phyloP scores from a whole-genome alignment of 53 echinoderm and acorn worm species.

The Henricia sp. region DNA sequence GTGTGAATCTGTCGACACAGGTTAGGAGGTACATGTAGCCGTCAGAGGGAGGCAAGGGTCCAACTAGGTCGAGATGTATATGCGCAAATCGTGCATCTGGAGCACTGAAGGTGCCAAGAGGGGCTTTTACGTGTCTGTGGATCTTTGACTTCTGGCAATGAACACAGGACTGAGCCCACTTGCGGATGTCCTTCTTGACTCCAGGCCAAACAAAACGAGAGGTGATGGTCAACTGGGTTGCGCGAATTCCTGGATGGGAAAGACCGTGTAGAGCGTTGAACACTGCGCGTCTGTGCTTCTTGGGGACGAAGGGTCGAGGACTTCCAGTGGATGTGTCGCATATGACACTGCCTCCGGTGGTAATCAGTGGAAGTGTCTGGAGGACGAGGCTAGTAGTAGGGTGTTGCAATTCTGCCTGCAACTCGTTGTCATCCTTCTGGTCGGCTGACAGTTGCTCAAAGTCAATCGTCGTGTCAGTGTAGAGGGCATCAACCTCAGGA shows the following conservation, averaged over 20 bases:
- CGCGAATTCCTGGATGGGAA: conserved; percentile 49
- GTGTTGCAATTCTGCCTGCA: background rate
- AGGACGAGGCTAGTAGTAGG: conserved; percentile 12
- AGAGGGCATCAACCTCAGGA: conserved; percentile 17
- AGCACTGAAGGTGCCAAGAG: conserved; percentile 41
- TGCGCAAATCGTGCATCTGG: conserved; percentile 54
- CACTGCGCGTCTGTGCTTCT: background rate
- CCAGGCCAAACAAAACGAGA: conserved; percentile 56
- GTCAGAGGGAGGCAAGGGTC: conserved; percentile 47
- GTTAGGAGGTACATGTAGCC: background rate
- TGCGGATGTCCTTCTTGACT: conserved; percentile 32
- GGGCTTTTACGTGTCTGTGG: conserved; percentile 36
- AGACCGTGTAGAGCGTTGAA: conserved; percentile 54
- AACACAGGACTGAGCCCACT: conserved; percentile 48
- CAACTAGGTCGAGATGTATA: conserved; percentile 46
- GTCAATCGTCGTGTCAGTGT: background rate
- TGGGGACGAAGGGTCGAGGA: conserved; percentile 15
- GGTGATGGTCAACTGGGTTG: conserved; percentile 31
- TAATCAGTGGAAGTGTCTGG: conserved; percentile 8
- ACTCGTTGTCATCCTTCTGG: conserved; percentile 31
- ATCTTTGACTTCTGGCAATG: conserved; percentile 51
- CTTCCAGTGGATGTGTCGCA: conserved; percentile 34
- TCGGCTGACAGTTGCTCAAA: conserved; percentile 23
- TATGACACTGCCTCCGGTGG: conserved; percentile 6
- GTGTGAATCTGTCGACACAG: conserved; percentile 13